phyloP scores from a whole-genome alignment of 2,888 invertebrate genomes.

The Ophion costatus region DNA sequence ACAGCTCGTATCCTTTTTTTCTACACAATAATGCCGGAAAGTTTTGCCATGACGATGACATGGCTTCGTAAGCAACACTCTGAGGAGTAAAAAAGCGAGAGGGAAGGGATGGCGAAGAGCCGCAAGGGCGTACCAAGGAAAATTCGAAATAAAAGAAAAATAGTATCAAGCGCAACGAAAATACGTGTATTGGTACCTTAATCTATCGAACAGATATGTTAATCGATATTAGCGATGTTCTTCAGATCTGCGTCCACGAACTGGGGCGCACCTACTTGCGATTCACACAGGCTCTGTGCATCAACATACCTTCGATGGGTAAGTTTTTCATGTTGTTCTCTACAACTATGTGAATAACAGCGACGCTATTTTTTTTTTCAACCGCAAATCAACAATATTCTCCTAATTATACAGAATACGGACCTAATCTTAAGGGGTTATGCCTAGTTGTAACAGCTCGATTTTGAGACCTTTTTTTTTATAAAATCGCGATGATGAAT shows the following conservation, averaged over 20 bases:
- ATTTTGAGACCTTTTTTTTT: too few species aligned
- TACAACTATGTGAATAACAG: background rate
- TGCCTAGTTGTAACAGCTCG: too few species aligned
- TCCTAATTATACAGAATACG: background rate
- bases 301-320: slow-evolving; percentile 95
- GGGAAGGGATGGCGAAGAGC: background rate
- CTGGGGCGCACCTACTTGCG: slow-evolving; percentile 96
- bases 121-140: background rate
- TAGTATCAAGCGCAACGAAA: slow-evolving; percentile 16
- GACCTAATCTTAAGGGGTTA: background rate
- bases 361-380: background rate
- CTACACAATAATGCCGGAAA: background rate
- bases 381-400: background rate
- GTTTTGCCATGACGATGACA: background rate
- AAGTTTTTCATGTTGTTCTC: slow-evolving; percentile 83
- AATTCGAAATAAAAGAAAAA: slow-evolving; percentile 3
- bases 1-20: slow-evolving; percentile 93
- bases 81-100: background rate
- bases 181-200: slow-evolving; percentile 78
- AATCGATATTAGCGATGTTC: slow-evolving; percentile 98
- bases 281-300: slow-evolving; percentile 94
- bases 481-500: too few species aligned
- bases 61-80: background rate
- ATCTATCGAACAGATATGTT: slow-evolving; percentile 89
- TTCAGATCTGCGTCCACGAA: slow-evolving; percentile 98